Conservation (phyloP, 2,888 invertebrate genomes). For the Lochmaea crataegi region DNA sequence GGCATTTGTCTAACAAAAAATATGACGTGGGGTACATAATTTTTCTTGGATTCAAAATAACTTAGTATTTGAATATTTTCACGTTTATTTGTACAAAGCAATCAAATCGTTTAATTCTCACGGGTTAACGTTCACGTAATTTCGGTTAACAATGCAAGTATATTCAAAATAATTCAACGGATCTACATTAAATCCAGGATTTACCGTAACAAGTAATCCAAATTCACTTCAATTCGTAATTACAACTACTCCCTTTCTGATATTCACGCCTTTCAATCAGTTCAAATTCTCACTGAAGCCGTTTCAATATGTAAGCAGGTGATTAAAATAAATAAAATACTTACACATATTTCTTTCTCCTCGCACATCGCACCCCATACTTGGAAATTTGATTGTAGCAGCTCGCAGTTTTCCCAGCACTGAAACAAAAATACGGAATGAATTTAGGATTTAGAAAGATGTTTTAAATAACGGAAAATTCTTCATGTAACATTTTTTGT, state of each 20-base stretch:
- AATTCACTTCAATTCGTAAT: background rate
- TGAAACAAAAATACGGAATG: conserved; percentile 67
- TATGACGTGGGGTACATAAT: too few relatives aligned
- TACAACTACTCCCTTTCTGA: conserved; percentile 26
- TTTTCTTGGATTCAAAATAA: too few relatives aligned
- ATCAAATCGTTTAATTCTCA: background rate
- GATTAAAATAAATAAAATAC: conserved; percentile 61
- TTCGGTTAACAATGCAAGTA: background rate
- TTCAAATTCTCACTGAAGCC: conserved; percentile 33
- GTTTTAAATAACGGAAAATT: too few relatives aligned
- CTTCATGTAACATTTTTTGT: too few relatives aligned
- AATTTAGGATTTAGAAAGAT: background rate
- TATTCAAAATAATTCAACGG: background rate
- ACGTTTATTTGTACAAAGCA: background rate
- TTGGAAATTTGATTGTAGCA: conserved; percentile 78
- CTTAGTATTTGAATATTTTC: too few relatives aligned
- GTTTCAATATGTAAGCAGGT: conserved; percentile 41
- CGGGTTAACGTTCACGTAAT: background rate
- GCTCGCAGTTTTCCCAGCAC: conserved; percentile 83
- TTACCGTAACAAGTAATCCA: conserved; percentile 4
- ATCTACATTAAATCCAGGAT: background rate
- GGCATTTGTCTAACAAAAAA: too few relatives aligned
- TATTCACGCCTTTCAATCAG: conserved; percentile 48
- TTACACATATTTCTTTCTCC: conserved; percentile 79
- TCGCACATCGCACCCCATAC: conserved; percentile 79